Evolutionary conservation across 1,140 invertebrate genomes (phyloP).

Genomic region (Cylas formicarius): DNA sequence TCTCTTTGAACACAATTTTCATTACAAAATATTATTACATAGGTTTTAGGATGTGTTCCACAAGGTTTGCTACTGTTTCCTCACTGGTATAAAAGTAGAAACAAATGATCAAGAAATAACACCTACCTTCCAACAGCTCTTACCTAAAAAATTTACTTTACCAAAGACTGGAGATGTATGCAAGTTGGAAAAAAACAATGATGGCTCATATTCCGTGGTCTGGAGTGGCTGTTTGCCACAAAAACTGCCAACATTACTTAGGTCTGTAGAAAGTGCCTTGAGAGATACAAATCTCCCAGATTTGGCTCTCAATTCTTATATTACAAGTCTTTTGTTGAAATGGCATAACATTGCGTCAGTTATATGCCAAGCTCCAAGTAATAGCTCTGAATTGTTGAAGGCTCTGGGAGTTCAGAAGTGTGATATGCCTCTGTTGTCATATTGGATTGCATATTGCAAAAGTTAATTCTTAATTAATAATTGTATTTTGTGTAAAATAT

Average conservation of each 20-base stretch:
- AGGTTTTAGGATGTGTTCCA: slow-evolving; percentile 18
- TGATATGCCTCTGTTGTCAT: slow-evolving; percentile 29
- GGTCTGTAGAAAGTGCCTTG: slow-evolving; percentile 24
- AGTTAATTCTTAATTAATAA: too few species aligned
- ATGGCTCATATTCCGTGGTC: slow-evolving; percentile 15
- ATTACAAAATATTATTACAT: background rate
- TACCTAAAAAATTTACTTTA: slow-evolving; percentile 25
- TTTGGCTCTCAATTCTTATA: slow-evolving; percentile 18
- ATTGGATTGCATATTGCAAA: slow-evolving; percentile 30
- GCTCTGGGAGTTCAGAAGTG: slow-evolving; percentile 30
- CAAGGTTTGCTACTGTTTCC: slow-evolving; percentile 26
- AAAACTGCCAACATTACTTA: slow-evolving; percentile 25
- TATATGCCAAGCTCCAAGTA: slow-evolving; percentile 22
- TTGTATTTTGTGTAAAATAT: too few species aligned
- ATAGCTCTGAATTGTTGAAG: slow-evolving; percentile 21
- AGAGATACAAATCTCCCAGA: slow-evolving; percentile 23
- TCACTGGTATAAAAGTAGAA: slow-evolving; percentile 29
- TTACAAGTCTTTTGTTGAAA: slow-evolving; percentile 26
- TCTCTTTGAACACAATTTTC: background rate
- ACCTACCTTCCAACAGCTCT: slow-evolving; percentile 20
- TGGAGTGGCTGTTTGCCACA: slow-evolving; percentile 27
- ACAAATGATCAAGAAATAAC: slow-evolving; percentile 16
- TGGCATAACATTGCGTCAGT: slow-evolving; percentile 30
- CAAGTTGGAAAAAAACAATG: slow-evolving; percentile 1
- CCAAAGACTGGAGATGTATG: slow-evolving; percentile 14